These are phyloP conservation scores for Polypterus senegalus DNA, from an alignment of 2,113 vertebrate genomes.

Conservation along the genomic window DNA sequence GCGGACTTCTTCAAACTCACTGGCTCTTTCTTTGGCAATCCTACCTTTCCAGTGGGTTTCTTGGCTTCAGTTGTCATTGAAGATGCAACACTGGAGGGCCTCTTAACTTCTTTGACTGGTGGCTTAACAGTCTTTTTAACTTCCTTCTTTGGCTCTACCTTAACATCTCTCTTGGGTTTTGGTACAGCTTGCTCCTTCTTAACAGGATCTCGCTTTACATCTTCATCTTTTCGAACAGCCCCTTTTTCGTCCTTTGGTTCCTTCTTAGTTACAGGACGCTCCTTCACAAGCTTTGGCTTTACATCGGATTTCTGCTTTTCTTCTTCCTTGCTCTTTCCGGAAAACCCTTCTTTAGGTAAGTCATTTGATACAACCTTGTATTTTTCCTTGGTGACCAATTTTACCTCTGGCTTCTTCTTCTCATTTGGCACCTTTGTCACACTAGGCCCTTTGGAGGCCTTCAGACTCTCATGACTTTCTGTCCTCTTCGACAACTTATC, in stretches of 20 bases:
- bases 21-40: slow-evolving; percentile 33
- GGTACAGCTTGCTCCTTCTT: slow-evolving; percentile 32
- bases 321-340: slow-evolving; percentile 26
- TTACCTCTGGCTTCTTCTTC: slow-evolving; percentile 49
- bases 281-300: slow-evolving; percentile 39
- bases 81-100: background rate
- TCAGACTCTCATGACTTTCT: slow-evolving; percentile 73
- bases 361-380: slow-evolving; percentile 26
- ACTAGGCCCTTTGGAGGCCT: slow-evolving; percentile 28
- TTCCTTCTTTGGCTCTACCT: slow-evolving; percentile 46
- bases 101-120: slow-evolving; percentile 45
- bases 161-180: slow-evolving; percentile 56
- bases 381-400: slow-evolving; percentile 36
- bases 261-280: slow-evolving; percentile 43
- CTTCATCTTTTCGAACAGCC: slow-evolving; percentile 36
- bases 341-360: slow-evolving; percentile 23
- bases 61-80: slow-evolving; percentile 36
- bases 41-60: slow-evolving; percentile 28
- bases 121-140: slow-evolving; percentile 44
- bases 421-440: slow-evolving; percentile 22
- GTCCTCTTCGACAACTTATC: slow-evolving; percentile 57
- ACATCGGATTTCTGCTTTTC: slow-evolving; percentile 24
- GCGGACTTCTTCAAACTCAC: too few species aligned
- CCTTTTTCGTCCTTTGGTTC: slow-evolving; percentile 52
- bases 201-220: slow-evolving; percentile 29